Conservation (phyloP, 1,140 invertebrate genomes). For the Caenorhabditis inopinata region DNA sequence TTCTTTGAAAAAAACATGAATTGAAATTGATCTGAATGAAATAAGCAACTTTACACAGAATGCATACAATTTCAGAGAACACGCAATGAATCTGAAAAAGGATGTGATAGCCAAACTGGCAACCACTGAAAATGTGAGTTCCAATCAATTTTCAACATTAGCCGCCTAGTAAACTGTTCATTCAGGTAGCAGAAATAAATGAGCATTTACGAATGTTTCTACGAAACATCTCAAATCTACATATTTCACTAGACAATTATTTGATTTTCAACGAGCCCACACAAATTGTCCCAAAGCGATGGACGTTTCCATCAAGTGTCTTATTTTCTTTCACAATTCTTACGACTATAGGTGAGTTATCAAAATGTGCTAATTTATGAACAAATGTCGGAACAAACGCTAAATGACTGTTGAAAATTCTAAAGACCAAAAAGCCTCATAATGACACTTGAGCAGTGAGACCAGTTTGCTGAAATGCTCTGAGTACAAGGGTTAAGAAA, state of each 20-base stretch:
- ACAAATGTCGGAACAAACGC: too few relatives aligned
- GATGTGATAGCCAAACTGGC: slow-evolving; percentile 36
- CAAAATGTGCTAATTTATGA: neutral
- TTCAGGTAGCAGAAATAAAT: slow-evolving; percentile 54
- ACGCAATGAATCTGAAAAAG: slow-evolving; percentile 21
- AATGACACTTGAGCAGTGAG: too few relatives aligned
- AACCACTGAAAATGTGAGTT: slow-evolving; percentile 38
- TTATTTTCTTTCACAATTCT: slow-evolving; percentile 62
- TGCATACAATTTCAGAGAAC: neutral
- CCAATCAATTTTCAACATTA: too few relatives aligned
- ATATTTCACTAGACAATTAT: slow-evolving; percentile 58
- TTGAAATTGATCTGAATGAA: too few relatives aligned
- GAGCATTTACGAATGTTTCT: slow-evolving; percentile 49
- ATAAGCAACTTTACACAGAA: too few relatives aligned
- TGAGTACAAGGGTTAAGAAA: too few relatives aligned
- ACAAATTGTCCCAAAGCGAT: slow-evolving; percentile 51
- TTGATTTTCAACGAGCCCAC: slow-evolving; percentile 49
- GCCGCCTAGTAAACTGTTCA: neutral
- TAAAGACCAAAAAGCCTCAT: too few relatives aligned
- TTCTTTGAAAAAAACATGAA: too few relatives aligned
- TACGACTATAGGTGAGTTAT: slow-evolving; percentile 52
- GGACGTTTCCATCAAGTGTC: slow-evolving; percentile 57
- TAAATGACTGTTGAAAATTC: too few relatives aligned
- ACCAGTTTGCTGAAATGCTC: too few relatives aligned
- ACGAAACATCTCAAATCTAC: slow-evolving; percentile 52